These are phyloP conservation scores for Nymphalis polychloros DNA, from an alignment of 2,888 invertebrate genomes.

Conservation along the genomic window DNA sequence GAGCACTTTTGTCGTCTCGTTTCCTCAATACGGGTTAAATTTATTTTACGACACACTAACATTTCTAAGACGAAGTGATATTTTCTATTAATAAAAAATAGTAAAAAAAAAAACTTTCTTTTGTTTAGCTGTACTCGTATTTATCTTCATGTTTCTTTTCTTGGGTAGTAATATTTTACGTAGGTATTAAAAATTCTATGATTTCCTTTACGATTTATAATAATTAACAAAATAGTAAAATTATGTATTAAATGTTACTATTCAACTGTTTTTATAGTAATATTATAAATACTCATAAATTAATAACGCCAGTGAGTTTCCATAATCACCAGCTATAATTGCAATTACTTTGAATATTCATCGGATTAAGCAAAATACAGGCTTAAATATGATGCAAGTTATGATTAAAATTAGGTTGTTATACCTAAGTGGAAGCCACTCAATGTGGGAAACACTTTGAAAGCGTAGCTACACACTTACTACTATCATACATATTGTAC, in stretches of 20 bases:
- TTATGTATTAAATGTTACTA: too few relatives aligned
- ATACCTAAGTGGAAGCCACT: neutral
- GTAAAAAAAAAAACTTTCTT: too few relatives aligned
- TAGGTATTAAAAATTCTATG: too few relatives aligned
- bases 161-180: too few relatives aligned
- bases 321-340: neutral
- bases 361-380: neutral
- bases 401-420: constrained; percentile 2
- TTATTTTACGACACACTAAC: constrained; percentile 3
- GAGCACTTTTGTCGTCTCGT: neutral
- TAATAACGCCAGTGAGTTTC: too few relatives aligned
- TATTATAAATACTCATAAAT: too few relatives aligned
- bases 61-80: neutral
- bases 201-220: too few relatives aligned
- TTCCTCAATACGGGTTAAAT: neutral
- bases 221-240: too few relatives aligned
- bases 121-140: too few relatives aligned
- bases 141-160: too few relatives aligned
- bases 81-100: too few relatives aligned
- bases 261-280: too few relatives aligned
- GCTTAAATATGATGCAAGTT: neutral
- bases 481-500: neutral
- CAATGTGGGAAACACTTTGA: constrained; percentile 2
- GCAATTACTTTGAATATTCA: neutral
- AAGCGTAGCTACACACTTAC: neutral